Evolutionary conservation across 2,888 invertebrate species (phyloP), one percentile per base, ranked within the genome.

Genomic region (Chrysolina haemoptera): DNA sequence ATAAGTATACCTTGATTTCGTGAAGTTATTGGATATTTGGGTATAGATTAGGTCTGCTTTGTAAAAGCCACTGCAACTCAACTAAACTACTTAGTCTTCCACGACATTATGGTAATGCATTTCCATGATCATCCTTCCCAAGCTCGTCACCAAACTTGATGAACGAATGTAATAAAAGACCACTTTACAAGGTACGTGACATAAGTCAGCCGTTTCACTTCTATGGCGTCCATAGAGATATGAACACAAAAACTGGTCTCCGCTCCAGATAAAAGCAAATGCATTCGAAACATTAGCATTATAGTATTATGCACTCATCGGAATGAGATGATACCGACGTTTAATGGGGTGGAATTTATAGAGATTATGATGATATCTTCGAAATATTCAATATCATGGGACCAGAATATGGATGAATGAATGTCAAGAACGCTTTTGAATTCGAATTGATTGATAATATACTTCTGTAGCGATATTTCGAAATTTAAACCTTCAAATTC

Each of bases 181-280:
- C 77, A 76, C 78, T 79, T 79, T 76, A 78, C 78, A 78, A 76
- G 76, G 74, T 71, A 78, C 78, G 76, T 78, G 79, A 80, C 79
- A 80, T 78, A 79, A 78, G 80, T 74, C 76, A 70, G 75, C 76
- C 77, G 68, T 77, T 79, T 75, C 43, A 68, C 72, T 73, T 78
- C 73, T 78, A 79, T 80, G 77, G 66, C 75, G 70, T 69, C 76
- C 74, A 72, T 76, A 73, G 72, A 76, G 78, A 79, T 77, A 77
- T 78, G 70, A 68, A n/a, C 35, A n/a, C 35, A 46, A 70, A 41
- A 53, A 70, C 55, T 71, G 62, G 67, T 64, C 70, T 62, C 55
- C 35, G 68, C 62, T 75, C 59, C 53, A 69, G 72, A 73, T 76
- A 73, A 68, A 48, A 70, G 69, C 53, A 70, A 76, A 71, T 73